Percentiles rank a stretch among this genome's conserved stretches.
Conservation (phyloP, 2,888 invertebrate genomes). For the Trissoscelio sp. region DNA sequence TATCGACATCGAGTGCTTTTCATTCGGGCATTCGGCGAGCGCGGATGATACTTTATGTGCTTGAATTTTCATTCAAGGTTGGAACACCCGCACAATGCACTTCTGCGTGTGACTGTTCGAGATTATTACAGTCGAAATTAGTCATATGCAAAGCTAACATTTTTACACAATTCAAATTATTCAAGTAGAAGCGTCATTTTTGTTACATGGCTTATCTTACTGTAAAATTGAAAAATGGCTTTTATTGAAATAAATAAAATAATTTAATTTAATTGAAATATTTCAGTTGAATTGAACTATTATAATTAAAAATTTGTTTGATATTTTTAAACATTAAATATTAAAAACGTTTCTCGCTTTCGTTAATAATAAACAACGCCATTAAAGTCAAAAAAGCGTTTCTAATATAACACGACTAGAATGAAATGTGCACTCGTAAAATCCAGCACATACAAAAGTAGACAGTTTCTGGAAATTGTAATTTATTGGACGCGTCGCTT, state of each 20-base stretch:
- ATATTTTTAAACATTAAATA: too few relatives aligned
- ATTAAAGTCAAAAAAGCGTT: neutral
- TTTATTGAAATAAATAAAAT: neutral
- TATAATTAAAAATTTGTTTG: too few relatives aligned
- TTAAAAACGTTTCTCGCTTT: neutral
- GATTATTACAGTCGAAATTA: neutral
- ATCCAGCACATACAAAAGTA: conserved; percentile 23
- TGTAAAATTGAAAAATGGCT: too few relatives aligned
- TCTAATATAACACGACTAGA: neutral
- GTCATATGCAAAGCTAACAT: neutral
- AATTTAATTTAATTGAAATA: too few relatives aligned
- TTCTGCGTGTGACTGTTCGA: neutral
- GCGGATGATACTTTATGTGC: conserved; percentile 30
- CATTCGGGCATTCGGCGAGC: conserved; percentile 5
- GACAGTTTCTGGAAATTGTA: conserved; percentile 34
- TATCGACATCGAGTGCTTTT: conserved; percentile 42
- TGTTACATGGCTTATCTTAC: neutral
- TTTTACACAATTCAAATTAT: neutral
- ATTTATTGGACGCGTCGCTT: conserved; percentile 30
- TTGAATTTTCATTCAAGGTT: conserved; percentile 33
- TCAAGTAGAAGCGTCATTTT: neutral
- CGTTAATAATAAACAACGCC: conserved; percentile 3
- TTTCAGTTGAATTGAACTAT: too few relatives aligned
- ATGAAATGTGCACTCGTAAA: conserved; percentile 19
- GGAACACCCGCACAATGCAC: conserved; percentile 2